These are phyloP conservation scores for Seriola aureovittata DNA, from an alignment of 2,113 vertebrate genomes.

Conservation along the genomic window DNA sequence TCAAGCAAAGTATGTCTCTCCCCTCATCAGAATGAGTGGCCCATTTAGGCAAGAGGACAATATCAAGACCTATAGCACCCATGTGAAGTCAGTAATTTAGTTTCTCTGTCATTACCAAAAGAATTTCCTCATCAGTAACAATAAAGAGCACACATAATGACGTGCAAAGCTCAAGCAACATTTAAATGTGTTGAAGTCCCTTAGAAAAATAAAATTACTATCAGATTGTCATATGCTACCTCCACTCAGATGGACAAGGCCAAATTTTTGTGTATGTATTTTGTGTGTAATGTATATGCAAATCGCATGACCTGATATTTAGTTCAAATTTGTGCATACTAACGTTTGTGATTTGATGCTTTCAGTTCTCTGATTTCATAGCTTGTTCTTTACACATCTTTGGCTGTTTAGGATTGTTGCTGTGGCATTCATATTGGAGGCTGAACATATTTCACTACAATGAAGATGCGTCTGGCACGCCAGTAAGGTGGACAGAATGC, in stretches of 20 bases:
- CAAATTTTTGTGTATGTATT: background rate
- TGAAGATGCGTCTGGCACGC: constrained; percentile 5
- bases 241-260: background rate
- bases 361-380: constrained; percentile 6
- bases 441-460: constrained; percentile 39
- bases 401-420: constrained; percentile 20
- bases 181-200: background rate
- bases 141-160: background rate
- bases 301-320: background rate
- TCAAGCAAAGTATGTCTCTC: constrained; percentile 32
- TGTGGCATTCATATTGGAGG: constrained; percentile 18
- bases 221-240: background rate
- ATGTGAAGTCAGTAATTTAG: background rate
- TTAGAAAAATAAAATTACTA: background rate
- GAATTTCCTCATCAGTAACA: background rate
- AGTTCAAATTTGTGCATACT: background rate
- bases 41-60: constrained; percentile 23
- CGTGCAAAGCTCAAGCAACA: background rate
- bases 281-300: too few relatives aligned
- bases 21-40: constrained; percentile 30
- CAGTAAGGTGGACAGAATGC: constrained; percentile 9
- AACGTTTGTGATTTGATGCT: background rate
- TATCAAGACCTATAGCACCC: background rate
- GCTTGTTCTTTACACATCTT: constrained; percentile 14
- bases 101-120: background rate